Percentiles rank a stretch among this genome's conserved stretches.
Conservation (phyloP, 2,888 invertebrate species). For the Drosophila kokeensis region DNA sequence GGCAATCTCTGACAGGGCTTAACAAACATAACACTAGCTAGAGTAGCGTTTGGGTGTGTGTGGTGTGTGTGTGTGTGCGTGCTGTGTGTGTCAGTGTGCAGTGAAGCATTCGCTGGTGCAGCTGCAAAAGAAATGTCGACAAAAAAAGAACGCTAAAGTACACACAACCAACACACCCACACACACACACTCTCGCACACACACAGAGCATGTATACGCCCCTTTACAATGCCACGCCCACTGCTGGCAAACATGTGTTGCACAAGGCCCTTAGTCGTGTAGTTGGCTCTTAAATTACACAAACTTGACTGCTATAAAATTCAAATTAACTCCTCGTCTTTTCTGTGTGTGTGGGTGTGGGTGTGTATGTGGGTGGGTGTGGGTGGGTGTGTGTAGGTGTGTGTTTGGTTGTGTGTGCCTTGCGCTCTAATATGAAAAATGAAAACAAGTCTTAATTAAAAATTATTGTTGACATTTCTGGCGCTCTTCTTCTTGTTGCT, state of each 20-base stretch:
- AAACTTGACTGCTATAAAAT: constrained; percentile 80
- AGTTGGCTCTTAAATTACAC: constrained; percentile 59
- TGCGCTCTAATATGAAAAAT: constrained; percentile 63
- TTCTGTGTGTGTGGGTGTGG: constrained; percentile 4
- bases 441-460: constrained; percentile 80
- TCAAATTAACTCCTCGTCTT: constrained; percentile 75
- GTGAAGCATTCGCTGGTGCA: constrained; percentile 47
- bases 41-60: neutral
- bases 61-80: neutral
- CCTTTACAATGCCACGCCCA: constrained; percentile 51
- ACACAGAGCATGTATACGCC: constrained; percentile 15
- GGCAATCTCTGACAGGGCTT: constrained; percentile 21
- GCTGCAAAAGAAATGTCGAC: constrained; percentile 43
- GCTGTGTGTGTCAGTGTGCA: constrained; percentile 29
- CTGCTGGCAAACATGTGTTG: constrained; percentile 71
- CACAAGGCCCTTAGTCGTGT: constrained; percentile 59
- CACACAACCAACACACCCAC: constrained; percentile 19
- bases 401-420: constrained; percentile 19
- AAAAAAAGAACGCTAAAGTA: constrained; percentile 40
- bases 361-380: neutral
- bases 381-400: neutral
- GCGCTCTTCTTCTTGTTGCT: constrained; percentile 27
- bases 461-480: constrained; percentile 77
- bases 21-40: constrained; percentile 2
- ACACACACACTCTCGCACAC: constrained; percentile 19